Conservation (phyloP, 2,888 invertebrate genomes). For the Andrena hattorfiana region DNA sequence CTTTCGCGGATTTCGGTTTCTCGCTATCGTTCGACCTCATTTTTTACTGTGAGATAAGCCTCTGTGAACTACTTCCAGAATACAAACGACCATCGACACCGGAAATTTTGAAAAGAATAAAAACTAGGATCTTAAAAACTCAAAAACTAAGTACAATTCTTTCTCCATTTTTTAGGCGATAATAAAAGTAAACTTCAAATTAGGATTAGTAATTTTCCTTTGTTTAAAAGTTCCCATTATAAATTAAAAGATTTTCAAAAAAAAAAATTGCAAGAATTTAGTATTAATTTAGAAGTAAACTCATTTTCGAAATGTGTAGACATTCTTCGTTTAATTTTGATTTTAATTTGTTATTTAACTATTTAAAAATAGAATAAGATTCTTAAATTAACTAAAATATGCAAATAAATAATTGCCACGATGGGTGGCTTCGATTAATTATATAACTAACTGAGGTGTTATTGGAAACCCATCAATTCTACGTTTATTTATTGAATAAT, state of each 20-base stretch:
- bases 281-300: no score
- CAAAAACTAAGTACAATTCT: background rate
- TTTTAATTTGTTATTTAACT: no score
- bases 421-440: background rate
- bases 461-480: background rate
- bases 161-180: background rate
- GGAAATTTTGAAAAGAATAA: background rate
- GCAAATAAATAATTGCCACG: background rate
- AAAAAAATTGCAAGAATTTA: no score
- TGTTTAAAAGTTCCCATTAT: no score
- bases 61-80: background rate
- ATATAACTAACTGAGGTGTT: background rate
- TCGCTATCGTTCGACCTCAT: conserved; percentile 11
- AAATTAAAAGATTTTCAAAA: no score
- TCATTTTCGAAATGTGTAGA: no score
- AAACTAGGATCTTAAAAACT: background rate
- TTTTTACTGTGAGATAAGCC: background rate
- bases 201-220: no score
- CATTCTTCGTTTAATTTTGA: no score
- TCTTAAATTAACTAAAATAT: background rate
- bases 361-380: no score
- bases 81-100: background rate
- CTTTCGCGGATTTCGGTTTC: conserved; percentile 20
- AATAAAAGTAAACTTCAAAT: background rate
- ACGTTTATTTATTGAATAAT: background rate